Percentiles rank a stretch among this genome's conserved stretches.
These are phyloP conservation scores for Phalloptychus januarius DNA, from an alignment of 2,797 vertebrate genomes.

Conservation along the genomic window DNA sequence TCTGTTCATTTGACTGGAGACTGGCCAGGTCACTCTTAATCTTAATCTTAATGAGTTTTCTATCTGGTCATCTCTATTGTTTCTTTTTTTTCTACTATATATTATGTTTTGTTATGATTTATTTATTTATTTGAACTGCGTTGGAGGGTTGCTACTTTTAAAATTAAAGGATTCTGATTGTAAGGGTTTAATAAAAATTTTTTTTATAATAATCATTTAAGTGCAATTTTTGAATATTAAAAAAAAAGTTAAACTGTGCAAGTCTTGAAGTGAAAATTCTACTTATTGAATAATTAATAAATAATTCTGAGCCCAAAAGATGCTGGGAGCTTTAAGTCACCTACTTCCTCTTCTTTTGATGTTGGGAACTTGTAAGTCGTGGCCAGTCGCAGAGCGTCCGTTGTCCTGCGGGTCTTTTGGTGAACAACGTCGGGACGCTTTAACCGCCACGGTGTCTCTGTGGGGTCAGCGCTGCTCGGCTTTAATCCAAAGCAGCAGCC, in stretches of 20 bases:
- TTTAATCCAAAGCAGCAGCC: neutral
- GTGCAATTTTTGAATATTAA: neutral
- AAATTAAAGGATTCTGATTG: too few relatives aligned
- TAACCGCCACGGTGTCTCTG: neutral
- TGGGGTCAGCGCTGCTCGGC: neutral
- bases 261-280: neutral
- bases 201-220: neutral
- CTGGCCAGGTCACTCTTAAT: too few relatives aligned
- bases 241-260: neutral
- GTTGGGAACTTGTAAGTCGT: neutral
- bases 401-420: neutral
- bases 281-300: neutral
- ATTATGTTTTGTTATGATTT: too few relatives aligned
- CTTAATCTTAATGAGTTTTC: too few relatives aligned
- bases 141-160: too few relatives aligned
- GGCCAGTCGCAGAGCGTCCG: neutral
- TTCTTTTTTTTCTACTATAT: too few relatives aligned
- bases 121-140: too few relatives aligned
- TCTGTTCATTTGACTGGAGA: too few relatives aligned
- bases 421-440: neutral
- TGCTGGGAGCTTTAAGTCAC: neutral
- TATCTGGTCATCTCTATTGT: too few relatives aligned
- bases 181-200: too few relatives aligned
- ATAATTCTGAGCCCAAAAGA: neutral
- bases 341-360: neutral